Base-by-base conservation (phyloP, 2,888 invertebrate species). In the Tiliacea citrago region DNA sequence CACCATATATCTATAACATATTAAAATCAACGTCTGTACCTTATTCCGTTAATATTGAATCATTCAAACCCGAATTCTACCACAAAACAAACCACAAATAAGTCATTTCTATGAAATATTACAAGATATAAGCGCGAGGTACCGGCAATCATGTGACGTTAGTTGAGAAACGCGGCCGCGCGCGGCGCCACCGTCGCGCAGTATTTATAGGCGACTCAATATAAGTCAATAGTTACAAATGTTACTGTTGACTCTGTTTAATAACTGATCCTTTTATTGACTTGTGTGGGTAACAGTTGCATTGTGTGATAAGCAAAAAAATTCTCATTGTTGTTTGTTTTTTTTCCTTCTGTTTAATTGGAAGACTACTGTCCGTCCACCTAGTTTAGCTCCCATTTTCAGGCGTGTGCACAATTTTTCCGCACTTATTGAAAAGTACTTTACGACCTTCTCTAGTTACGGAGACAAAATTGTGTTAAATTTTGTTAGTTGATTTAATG, bases 131-230 rank as follows among this genome's bases (percentile, higher is more conserved):
- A 16, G 39, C 53, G 53, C 68, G 57, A 69, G 61, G 13, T 55
- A 69, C 81, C 83, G 74, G 79, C 58, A 78, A 88, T 93, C 93
- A 93, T 92, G 92, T 93, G 93, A 93, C 74, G 85, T 35, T 77
- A 85, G 86, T 89, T 84, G 75, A 65, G n/a, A 51, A 65, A 75
- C 69, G 84, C 83, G 60, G 61, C 88, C 89, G 82, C 86, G 21
- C 42, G 77, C 75, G 90, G 91, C 92, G 90, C 86, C 83, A 89
- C 87, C 53, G 58, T 79, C 84, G 81, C 80, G 69, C 4, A 29
- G 42, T 75, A 77, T 84, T 73, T 53, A 60, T 75, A 83, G 73
- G 55, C 24, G 10, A 67, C 42, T 57, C 72, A 62, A 47, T 24
- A 42, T 55, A 45, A 49, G 61, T 66, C 18, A 42, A 62, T 62